Evolutionary conservation across 1,140 invertebrate species (phyloP).

Genomic region (Akabosia matsudoensis): DNA sequence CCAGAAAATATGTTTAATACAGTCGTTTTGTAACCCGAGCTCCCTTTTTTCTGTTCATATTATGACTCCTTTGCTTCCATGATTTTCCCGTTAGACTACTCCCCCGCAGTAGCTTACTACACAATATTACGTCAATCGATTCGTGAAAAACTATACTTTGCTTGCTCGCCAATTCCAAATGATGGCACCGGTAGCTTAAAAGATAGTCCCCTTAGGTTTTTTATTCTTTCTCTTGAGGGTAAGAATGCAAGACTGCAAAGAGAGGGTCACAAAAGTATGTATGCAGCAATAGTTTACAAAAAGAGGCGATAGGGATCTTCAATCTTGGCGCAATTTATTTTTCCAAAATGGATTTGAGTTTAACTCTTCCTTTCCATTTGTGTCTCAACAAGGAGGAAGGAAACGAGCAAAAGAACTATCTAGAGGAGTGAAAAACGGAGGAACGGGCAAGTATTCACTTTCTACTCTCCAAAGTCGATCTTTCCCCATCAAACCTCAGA

Average conservation of each 20-base stretch:
- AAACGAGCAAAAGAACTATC: neutral
- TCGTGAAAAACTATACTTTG: conserved; percentile 7
- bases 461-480: neutral
- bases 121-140: neutral
- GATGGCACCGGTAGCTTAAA: too few species aligned
- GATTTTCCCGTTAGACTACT: too few species aligned
- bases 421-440: neutral
- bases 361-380: conserved; percentile 22
- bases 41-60: neutral
- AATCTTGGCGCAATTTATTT: conserved; percentile 22
- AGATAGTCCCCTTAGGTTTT: too few species aligned
- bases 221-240: neutral
- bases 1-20: conserved; percentile 2
- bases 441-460: neutral
- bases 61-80: neutral
- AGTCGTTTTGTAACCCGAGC: neutral
- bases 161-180: neutral
- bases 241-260: neutral
- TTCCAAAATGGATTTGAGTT: conserved; percentile 15
- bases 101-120: too few species aligned
- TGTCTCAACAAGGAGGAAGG: neutral
- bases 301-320: conserved; percentile 17
- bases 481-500: too few species aligned
- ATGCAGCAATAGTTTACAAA: neutral
- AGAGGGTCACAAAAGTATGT: neutral